Percentiles rank a stretch among this genome's conserved stretches.
phyloP scores from a whole-genome alignment of 23 tunicate genomes.

The Halocynthia aurantium region DNA sequence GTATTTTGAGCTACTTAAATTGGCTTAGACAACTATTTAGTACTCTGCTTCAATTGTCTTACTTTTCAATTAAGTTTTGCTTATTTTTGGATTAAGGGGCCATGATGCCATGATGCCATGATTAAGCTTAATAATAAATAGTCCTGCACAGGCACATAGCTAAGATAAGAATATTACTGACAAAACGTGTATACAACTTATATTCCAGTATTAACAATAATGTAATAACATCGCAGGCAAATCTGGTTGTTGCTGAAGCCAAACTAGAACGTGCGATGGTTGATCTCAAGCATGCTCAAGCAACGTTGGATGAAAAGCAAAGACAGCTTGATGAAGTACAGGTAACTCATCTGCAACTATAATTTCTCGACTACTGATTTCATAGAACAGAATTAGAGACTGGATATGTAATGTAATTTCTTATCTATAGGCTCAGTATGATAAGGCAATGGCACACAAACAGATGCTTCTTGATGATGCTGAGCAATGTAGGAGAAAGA shows the following conservation, averaged over 20 bases:
- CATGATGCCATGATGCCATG: not conserved
- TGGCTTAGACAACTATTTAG: too few species aligned
- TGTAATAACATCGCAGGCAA: constrained; percentile 27
- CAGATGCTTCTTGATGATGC: constrained; percentile 74
- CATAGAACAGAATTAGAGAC: not conserved
- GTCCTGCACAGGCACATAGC: not conserved
- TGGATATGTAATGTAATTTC: not conserved
- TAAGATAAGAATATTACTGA: not conserved
- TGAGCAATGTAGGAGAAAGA: constrained; percentile 64
- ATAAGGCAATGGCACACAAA: constrained; percentile 79
- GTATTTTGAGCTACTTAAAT: too few species aligned
- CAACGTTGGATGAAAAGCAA: constrained; percentile 64
- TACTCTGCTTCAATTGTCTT: too few species aligned
- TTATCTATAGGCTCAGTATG: constrained; percentile 59
- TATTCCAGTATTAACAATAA: not conserved
- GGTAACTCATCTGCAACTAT: constrained; percentile 8
- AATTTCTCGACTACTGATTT: not conserved
- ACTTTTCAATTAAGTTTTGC: not conserved
- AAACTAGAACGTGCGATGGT: constrained; percentile 47
- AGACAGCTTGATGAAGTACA: constrained; percentile 77
- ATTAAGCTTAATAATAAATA: not conserved
- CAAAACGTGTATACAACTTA: not conserved
- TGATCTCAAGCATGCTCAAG: constrained; percentile 58
- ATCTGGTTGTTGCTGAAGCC: constrained; percentile 71
- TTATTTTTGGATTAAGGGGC: not conserved